These are phyloP conservation scores for Pristis pectinata DNA, from an alignment of 2,797 vertebrate species.

Conservation along the genomic window DNA sequence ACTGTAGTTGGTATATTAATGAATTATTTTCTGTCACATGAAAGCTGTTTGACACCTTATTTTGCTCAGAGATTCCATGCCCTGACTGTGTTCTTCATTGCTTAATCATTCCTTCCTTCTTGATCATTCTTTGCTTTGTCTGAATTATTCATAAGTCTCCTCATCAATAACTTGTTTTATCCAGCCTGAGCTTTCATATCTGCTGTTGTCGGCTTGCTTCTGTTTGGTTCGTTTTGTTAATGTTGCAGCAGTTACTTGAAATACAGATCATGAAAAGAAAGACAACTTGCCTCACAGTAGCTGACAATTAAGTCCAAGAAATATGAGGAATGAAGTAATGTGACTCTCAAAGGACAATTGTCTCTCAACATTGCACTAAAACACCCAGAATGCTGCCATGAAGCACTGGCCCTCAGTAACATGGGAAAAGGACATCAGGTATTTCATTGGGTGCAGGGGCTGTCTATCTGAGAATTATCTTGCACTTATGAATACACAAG, in stretches of 20 bases:
- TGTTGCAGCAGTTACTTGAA: not conserved
- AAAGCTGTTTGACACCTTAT: not conserved
- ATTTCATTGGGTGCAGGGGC: not conserved
- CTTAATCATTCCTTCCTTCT: not conserved
- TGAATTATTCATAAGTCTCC: not conserved
- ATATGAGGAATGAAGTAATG: not conserved
- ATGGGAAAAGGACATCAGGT: not conserved
- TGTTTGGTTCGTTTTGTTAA: not conserved
- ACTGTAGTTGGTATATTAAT: not conserved
- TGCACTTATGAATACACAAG: not conserved
- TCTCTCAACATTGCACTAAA: not conserved
- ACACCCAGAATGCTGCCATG: not conserved
- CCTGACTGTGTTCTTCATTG: not conserved
- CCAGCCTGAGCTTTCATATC: not conserved
- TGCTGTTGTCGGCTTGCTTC: not conserved
- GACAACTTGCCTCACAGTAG: not conserved
- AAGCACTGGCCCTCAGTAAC: not conserved
- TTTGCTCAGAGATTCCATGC: not conserved
- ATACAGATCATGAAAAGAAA: not conserved
- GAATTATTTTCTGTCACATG: not conserved
- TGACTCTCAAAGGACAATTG: not conserved
- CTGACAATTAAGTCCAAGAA: not conserved
- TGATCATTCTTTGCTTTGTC: not conserved
- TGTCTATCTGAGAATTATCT: not conserved
- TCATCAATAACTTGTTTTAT: not conserved